phyloP scores from a whole-genome alignment of 2,888 invertebrate species.

The Lymantria monacha region DNA sequence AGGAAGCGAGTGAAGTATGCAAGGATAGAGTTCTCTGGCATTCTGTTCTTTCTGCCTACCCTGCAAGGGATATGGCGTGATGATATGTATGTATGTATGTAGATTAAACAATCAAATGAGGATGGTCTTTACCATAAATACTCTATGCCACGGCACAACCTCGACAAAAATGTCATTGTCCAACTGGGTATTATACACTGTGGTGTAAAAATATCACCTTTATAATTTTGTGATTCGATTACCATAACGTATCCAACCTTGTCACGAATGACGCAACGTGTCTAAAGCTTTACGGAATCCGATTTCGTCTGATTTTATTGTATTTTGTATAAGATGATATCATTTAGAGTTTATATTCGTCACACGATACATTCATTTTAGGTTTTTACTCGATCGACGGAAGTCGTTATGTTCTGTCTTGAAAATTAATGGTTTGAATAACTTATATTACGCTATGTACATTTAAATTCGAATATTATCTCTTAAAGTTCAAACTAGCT shows the following conservation, averaged over 20 bases:
- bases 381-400: not conserved
- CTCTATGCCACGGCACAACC: too few species aligned
- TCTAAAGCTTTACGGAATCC: conserved; percentile 5
- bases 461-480: not conserved
- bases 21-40: too few species aligned
- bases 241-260: conserved; percentile 7
- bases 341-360: conserved; percentile 12
- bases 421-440: not conserved
- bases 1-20: too few species aligned
- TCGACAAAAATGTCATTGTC: too few species aligned
- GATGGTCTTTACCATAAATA: too few species aligned
- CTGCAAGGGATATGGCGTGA: too few species aligned
- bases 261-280: conserved; percentile 5
- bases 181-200: not conserved
- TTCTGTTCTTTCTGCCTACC: too few species aligned
- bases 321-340: conserved; percentile 15
- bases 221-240: conserved; percentile 7
- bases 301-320: conserved; percentile 8
- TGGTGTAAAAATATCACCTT: not conserved
- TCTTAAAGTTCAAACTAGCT: not conserved
- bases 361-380: not conserved
- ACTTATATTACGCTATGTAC: not conserved
- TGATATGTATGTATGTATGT: too few species aligned
- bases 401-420: not conserved
- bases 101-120: too few species aligned